Conservation (phyloP, 1,140 invertebrate species). For the Acyrthosiphon pisum region DNA sequence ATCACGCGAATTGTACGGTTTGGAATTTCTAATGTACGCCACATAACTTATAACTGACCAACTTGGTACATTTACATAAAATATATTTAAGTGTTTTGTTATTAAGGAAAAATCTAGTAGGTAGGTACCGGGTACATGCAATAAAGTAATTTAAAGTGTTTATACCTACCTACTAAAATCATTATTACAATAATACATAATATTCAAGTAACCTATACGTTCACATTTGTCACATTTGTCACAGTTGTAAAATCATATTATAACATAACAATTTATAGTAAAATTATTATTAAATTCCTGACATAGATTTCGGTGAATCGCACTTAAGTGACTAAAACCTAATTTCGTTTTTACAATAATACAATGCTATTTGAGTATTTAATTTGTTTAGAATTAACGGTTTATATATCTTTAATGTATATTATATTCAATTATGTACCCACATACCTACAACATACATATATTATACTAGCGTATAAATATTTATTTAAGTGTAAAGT, state of each 20-base stretch:
- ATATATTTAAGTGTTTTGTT: background rate
- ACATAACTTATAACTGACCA: background rate
- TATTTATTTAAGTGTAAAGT: background rate
- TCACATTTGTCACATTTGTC: background rate
- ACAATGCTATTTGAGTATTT: background rate
- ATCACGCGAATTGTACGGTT: background rate
- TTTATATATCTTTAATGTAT: background rate
- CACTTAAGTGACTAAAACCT: background rate
- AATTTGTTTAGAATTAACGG: background rate
- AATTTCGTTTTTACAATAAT: background rate
- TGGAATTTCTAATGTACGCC: background rate
- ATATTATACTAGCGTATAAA: background rate
- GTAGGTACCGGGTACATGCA: background rate
- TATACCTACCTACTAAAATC: background rate
- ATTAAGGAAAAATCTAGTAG: background rate
- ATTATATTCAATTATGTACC: background rate
- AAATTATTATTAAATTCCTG: too few species aligned
- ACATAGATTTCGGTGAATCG: background rate
- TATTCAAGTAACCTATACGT: background rate
- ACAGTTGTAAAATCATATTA: too few species aligned
- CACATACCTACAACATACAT: too few species aligned
- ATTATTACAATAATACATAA: background rate
- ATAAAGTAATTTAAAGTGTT: background rate
- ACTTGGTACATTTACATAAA: background rate
- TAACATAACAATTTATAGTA: too few species aligned